phyloP scores from a whole-genome alignment of 2,888 invertebrate species.

The Drosophila monieri region DNA sequence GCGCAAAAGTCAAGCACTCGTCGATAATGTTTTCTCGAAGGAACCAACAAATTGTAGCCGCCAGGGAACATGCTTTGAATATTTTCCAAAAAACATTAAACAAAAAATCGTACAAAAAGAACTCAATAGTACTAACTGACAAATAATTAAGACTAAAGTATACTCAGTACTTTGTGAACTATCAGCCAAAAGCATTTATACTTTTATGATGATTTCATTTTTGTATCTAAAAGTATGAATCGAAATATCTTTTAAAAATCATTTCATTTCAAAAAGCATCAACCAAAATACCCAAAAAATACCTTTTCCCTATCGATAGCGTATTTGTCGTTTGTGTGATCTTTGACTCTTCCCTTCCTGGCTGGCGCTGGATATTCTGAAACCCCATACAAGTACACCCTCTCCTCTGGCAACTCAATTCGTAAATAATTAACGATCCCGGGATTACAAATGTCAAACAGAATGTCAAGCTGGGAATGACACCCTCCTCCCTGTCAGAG shows the following conservation, averaged over 20 bases:
- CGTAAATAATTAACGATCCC: slow-evolving; percentile 83
- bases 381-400: slow-evolving; percentile 15
- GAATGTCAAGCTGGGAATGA: slow-evolving; percentile 77
- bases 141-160: not conserved
- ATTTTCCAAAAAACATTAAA: slow-evolving; percentile 16
- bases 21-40: slow-evolving; percentile 69
- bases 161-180: not conserved
- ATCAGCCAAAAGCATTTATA: too few species aligned
- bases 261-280: too few species aligned
- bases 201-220: too few species aligned
- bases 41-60: slow-evolving; percentile 80
- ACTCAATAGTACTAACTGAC: slow-evolving; percentile 7
- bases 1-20: slow-evolving; percentile 79
- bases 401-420: slow-evolving; percentile 73
- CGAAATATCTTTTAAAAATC: not conserved
- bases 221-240: too few species aligned
- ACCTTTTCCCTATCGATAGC: slow-evolving; percentile 4
- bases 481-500: slow-evolving; percentile 15
- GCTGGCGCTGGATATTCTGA: slow-evolving; percentile 26
- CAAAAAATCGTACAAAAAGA: slow-evolving; percentile 7
- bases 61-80: slow-evolving; percentile 70
- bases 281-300: not conserved
- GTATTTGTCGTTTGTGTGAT: slow-evolving; percentile 68
- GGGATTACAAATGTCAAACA: slow-evolving; percentile 83
- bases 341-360: slow-evolving; percentile 44